Evolutionary conservation across 1,140 invertebrate species (phyloP), one percentile per base, ranked within the genome.

Genomic region (Dendroctonus valens): DNA sequence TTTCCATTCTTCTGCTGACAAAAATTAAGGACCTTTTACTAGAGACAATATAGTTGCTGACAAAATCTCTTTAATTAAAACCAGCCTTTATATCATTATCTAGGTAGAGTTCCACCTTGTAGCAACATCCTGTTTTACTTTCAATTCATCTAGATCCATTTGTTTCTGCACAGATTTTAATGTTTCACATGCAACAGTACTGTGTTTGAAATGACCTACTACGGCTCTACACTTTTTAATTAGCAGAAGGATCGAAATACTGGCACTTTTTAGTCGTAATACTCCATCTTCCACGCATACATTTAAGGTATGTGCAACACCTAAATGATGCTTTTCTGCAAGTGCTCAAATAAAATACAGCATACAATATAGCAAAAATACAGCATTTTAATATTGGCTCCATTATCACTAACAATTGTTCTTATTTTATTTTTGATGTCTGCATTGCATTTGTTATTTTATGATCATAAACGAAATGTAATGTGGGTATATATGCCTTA

Each of bases 21-120:
- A 41, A 52, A 59, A 55, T 50, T 70, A 39, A 41, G 70, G 65
- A 55, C 65, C 65, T 15, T 12, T 39, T 14, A 50, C 12, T 12
- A 72, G 40, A 11, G 5, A 39, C 0, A 67, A 46, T 52, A 50
- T 4, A 6, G 51, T 50, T n/a, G 54, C 58, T 26, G 65, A 59
- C 8, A 75, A 48, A 38, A 69, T 15, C 50, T 68, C 58, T 60
- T 71, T 73, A n/a, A 75, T 64, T 61, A 69, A 37, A 8, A 70
- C 6, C 8, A 76, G 51, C 61, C 76, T 37, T 44, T 71, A 48
- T 3, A 78, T 41, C 75, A 78, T 78, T 39, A 72, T 61, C 39
- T 69, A 75, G 5, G 71, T 72, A 4, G 71, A 76, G 68, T 76
- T 77, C 75, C 77, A 78, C 14, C 74, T 40, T 7, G 75, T 76